Evolutionary conservation across 64 coral and sea anemone genomes (phyloP), one percentile per base, ranked within the genome.

Genomic region (Trachythela sp.): DNA sequence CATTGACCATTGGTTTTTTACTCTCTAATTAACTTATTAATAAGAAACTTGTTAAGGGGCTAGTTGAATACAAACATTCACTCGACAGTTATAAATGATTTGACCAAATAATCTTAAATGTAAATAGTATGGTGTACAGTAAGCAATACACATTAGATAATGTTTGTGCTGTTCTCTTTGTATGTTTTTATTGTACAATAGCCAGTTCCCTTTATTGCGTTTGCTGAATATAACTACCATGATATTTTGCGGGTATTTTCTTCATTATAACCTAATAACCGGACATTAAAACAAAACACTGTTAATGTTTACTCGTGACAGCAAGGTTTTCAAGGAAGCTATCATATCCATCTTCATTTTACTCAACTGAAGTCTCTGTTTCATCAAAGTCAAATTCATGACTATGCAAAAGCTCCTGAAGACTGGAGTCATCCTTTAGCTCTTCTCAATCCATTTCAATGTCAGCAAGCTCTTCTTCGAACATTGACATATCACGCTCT

Each of bases 381-480:
- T 77, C 71, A 77, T 77, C 71, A 77, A 27, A 77, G 13, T 35
- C 9, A 77, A 4, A 38, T 26, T 22, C 71, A 32, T 38, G 71
- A 35, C 32, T 77, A 38, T 77, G 13, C 71, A 4, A 35, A 77
- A 38, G 71, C 11, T 38, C 36, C 4, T 32, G 71, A 27, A 77
- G 13, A 77, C 36, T 32, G 11, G 71, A 77, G 26, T 77, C 71
- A 77, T 77, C 71, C 32, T 26, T 77, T n/a, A 77, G n/a, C 31
- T 77, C 71, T 18, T 77, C 71, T n/a, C 71, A 77, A 77, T 77
- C 32, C 71, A 77, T 77, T 35, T 77, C 71, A 77, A 77, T 77
- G 71, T 77, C 71, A 77, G 26, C 4, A 77, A 22, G n/a, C n/a
- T n/a, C 17, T 32, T 77, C 71, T 22, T 77, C 36, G 10, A 77